Conservation (phyloP, 2,113 vertebrate species). For the Heteronetta atricapilla region DNA sequence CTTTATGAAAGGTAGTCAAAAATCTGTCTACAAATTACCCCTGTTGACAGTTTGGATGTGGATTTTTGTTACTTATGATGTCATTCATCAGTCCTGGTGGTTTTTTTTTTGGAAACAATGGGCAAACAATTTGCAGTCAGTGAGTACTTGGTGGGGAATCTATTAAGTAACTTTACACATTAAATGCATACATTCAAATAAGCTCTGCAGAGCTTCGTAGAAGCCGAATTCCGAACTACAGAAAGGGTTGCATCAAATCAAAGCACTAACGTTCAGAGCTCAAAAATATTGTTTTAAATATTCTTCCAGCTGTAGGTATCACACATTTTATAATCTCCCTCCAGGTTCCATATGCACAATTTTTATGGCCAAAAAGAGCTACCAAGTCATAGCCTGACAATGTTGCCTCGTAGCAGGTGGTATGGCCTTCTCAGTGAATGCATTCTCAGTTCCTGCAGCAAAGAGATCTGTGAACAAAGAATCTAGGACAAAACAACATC, state of each 20-base stretch:
- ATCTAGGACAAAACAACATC: background rate
- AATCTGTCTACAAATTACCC: background rate
- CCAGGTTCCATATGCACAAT: background rate
- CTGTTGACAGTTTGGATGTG: background rate
- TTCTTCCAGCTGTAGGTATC: background rate
- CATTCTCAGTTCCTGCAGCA: background rate
- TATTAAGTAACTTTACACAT: background rate
- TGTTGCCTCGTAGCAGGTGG: background rate
- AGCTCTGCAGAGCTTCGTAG: background rate
- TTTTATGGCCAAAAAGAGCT: conserved; percentile 27
- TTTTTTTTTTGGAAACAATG: background rate
- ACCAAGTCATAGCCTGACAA: background rate
- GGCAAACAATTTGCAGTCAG: background rate
- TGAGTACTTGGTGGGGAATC: background rate
- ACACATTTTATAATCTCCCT: background rate
- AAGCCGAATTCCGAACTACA: background rate
- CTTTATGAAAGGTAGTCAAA: background rate
- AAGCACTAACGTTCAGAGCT: background rate
- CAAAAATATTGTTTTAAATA: background rate
- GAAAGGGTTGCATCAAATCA: background rate
- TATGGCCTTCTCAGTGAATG: background rate
- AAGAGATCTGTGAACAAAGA: conserved; percentile 14
- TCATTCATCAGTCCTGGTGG: background rate
- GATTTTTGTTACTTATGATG: background rate
- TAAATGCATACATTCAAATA: background rate